Evolutionary conservation across 2,888 invertebrate species (phyloP), one percentile per base, ranked within the genome.

Genomic region (Xanthorhoe spadicearia): DNA sequence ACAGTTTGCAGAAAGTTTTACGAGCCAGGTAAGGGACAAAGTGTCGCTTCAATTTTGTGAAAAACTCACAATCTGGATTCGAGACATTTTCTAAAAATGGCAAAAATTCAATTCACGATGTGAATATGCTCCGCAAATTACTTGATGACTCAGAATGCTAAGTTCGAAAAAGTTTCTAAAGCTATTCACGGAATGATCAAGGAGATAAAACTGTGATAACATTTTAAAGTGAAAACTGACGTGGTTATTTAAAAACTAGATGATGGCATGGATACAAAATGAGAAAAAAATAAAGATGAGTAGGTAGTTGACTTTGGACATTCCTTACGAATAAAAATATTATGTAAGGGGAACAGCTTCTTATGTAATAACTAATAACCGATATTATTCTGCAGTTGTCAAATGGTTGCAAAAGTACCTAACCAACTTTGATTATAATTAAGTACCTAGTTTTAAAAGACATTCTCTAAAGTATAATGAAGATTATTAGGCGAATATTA

Each of bases 1-100:
- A 64, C 64, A 49, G 63, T 64, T 60, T 59, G 61, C 38, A 23
- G 59, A 66, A 60, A 63, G 23, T 60, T 67, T 60, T 68, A 64
- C 53, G 55, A 57, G 18, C 17, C 64, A 64, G 64, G 61, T 64
- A 53, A 64, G 51, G 50, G 51, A 63, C 51, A 60, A 56, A 56
- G 48, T 50, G 43, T 54, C 13, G 53, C 56, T 60, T 56, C 53
- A 60, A 64, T 57, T 59, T 56, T 55, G 32, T 17, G 23, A 23
- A 63, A n/a, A 64, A 59, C 51, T 60, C 52, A 13, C 48, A 53
- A 51, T 64, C 60, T 64, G 13, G 4, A 43, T 35, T 57, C 9
- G 43, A 9, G 23, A n/a, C 49, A 50, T 50, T 60, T 43, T 59
- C 49, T 53, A 53, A 46, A 63, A 54, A 61, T 38, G 53, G 61